Percentiles rank a stretch among this genome's conserved stretches.
Conservation (phyloP, 1,140 invertebrate species). For the Drosophila cardini region DNA sequence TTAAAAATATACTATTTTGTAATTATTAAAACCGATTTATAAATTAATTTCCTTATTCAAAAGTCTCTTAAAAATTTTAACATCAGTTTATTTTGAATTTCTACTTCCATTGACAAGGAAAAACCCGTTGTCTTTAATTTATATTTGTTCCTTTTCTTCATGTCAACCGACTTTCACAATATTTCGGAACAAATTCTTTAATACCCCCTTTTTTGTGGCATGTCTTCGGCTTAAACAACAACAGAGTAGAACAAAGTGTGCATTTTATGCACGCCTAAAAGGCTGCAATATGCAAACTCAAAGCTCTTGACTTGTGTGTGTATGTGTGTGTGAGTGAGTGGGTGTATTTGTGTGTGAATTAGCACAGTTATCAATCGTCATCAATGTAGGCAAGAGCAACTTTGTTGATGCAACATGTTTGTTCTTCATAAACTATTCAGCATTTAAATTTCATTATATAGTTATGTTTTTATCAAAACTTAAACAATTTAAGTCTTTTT, state of each 20-base stretch:
- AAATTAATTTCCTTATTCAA: no score
- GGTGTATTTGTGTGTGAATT: not conserved
- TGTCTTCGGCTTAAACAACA: not conserved
- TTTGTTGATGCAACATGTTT: conserved; percentile 19
- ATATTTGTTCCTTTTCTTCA: no score
- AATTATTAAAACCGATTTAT: no score
- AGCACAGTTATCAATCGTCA: not conserved
- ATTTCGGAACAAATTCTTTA: not conserved
- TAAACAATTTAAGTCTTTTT: not conserved
- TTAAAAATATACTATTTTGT: no score
- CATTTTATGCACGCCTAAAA: conserved; percentile 28
- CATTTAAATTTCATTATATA: not conserved
- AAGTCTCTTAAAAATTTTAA: no score
- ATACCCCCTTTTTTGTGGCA: not conserved
- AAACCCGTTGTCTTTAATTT: no score
- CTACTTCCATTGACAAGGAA: no score
- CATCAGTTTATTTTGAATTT: no score
- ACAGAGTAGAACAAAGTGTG: conserved; percentile 21
- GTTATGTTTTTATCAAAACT: not conserved
- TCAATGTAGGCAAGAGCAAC: not conserved
- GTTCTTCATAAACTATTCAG: conserved; percentile 20
- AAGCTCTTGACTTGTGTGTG: not conserved
- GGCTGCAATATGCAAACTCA: conserved; percentile 28
- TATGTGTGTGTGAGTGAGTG: not conserved
- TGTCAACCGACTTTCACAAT: no score